A percentile compares a stretch with the other conserved stretches of the same genome.
Conservation (phyloP, 1,140 invertebrate genomes). For the Calycopis cecrops region DNA sequence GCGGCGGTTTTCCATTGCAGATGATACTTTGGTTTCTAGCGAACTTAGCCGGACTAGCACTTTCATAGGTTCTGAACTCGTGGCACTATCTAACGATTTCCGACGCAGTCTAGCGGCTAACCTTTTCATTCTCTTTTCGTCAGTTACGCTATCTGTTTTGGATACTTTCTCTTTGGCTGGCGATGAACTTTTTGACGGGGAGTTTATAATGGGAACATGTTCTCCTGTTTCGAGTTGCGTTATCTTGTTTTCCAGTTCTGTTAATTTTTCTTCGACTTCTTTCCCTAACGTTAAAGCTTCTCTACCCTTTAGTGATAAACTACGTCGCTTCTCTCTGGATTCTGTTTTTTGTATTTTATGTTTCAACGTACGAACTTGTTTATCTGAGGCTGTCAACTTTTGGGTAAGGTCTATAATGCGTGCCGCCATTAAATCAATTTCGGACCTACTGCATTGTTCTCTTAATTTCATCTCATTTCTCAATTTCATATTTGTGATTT, state of each 20-base stretch:
- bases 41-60: slow-evolving; percentile 83
- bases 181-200: slow-evolving; percentile 68
- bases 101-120: slow-evolving; percentile 76
- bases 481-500: slow-evolving; percentile 83
- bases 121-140: slow-evolving; percentile 74
- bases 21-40: slow-evolving; percentile 83
- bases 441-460: slow-evolving; percentile 82
- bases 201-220: slow-evolving; percentile 64
- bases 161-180: slow-evolving; percentile 72
- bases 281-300: slow-evolving; percentile 87
- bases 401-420: slow-evolving; percentile 89
- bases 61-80: slow-evolving; percentile 86
- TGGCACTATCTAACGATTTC: slow-evolving; percentile 85
- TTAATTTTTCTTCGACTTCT: slow-evolving; percentile 88
- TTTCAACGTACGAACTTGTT: slow-evolving; percentile 85
- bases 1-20: slow-evolving; percentile 71
- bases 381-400: slow-evolving; percentile 88
- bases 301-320: slow-evolving; percentile 86
- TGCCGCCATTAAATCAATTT: slow-evolving; percentile 87
- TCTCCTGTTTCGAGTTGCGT: slow-evolving; percentile 77
- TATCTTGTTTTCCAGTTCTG: slow-evolving; percentile 87
- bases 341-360: slow-evolving; percentile 88
- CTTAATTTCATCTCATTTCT: slow-evolving; percentile 82
- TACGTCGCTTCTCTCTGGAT: slow-evolving; percentile 84
- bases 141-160: slow-evolving; percentile 68